phyloP scores from a whole-genome alignment of 2,888 invertebrate genomes.

The Ectobius pallidus region DNA sequence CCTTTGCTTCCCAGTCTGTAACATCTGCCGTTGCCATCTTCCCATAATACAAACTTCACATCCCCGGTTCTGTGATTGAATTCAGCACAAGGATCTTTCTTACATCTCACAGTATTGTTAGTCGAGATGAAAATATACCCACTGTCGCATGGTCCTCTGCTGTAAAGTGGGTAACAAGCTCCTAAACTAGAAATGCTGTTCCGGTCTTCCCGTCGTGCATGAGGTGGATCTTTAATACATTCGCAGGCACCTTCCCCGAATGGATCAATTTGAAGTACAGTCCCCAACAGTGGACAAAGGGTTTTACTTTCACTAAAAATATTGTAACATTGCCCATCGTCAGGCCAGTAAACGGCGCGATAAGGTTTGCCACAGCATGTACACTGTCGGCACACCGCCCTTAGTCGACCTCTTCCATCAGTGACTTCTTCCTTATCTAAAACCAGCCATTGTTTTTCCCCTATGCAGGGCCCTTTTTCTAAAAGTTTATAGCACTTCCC shows the following conservation, averaged over 20 bases:
- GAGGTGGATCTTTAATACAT: constrained; percentile 8
- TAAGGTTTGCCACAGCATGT: constrained; percentile 12
- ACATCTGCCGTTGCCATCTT: background rate
- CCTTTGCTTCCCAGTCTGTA: constrained; percentile 4
- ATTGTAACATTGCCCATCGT: constrained; percentile 2
- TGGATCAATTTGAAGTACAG: background rate
- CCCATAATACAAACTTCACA: background rate
- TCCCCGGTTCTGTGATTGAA: no score
- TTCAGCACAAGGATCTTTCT: background rate
- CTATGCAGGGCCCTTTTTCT: background rate
- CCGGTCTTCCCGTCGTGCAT: background rate
- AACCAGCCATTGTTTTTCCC: constrained; percentile 8
- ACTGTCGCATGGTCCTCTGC: background rate
- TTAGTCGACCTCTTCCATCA: background rate
- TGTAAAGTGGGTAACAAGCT: constrained; percentile 11
- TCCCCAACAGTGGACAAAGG: background rate
- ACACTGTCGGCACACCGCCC: constrained; percentile 1
- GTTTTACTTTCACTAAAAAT: background rate
- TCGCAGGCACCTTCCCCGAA: constrained; percentile 16
- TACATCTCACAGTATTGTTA: background rate
- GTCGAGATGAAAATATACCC: background rate
- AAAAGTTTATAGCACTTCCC: constrained; percentile 12
- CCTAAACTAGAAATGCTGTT: background rate
- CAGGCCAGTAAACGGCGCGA: constrained; percentile 16
- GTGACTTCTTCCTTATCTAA: constrained; percentile 8